Evolutionary conservation across 2,113 vertebrate genomes (phyloP), one percentile per base, ranked within the genome.

Genomic region (Cyprinodon tularosa): DNA sequence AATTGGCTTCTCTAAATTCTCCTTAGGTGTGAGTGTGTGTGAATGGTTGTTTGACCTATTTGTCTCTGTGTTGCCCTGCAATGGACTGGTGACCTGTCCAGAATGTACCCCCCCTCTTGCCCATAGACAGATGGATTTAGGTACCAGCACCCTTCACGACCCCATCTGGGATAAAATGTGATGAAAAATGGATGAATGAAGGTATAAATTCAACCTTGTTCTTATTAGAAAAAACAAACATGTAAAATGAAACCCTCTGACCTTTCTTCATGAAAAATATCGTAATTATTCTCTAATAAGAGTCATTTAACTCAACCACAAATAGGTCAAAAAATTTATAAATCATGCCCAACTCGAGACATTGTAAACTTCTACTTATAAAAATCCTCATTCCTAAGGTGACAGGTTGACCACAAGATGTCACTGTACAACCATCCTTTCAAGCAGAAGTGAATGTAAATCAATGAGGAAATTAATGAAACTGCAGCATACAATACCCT

Each of bases 341-440:
- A 57, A 20, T 57, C 8, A n/a, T 57, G 48, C 48, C 15, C 17
- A 57, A 20, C 50, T 20, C 14, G 50, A 57, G 50, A 57, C 7
- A 48, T 7, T 20, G 50, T 57, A 20, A 53, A 20, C 6, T 13
- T 53, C 50, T 42, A 20, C 6, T 13, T 53, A 14, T 42, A 53
- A 17, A n/a, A 2, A 20, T n/a, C 3, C 17, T 1, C 11, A 13
- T 4, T 20, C 0, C 12, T 39, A 0, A 22, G 20, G 6, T 38
- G 10, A 6, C 0, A 2, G 12, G 9, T 14, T 36, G 17, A 40
- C 76, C 92, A 86, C 77, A 71, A 89, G 90, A 61, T 86, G 87
- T 83, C 90, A 78, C 60, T 88, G 71, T 50, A 72, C 36, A 53
- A 81, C 80, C 80, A 81, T 22, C 1, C 40, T n/a, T 82, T 57